These are phyloP conservation scores for Tetanocera ferruginea DNA, from an alignment of 2,888 invertebrate species.

Conservation along the genomic window DNA sequence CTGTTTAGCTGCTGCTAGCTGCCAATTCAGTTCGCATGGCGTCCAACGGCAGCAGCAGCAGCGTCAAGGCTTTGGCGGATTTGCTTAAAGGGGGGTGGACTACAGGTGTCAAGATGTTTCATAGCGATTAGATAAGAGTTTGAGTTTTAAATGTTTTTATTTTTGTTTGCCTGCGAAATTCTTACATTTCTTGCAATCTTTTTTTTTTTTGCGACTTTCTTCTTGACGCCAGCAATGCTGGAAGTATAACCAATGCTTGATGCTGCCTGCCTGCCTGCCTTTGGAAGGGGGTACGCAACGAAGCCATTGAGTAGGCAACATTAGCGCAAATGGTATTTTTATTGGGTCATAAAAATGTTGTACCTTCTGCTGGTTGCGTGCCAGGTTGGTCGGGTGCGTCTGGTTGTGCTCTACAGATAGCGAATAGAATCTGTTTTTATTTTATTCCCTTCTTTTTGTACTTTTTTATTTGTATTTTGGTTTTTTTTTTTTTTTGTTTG, in stretches of 20 bases:
- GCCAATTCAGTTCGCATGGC: neutral
- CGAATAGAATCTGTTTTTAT: conserved; percentile 24
- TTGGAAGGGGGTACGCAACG: conserved; percentile 24
- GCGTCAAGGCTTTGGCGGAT: neutral
- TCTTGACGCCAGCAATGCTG: neutral
- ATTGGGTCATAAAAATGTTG: conserved; percentile 68
- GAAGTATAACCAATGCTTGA: neutral
- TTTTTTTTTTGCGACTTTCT: conserved; percentile 9
- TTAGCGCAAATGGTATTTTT: conserved; percentile 68
- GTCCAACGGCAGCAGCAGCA: neutral
- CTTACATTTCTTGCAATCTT: conserved; percentile 41
- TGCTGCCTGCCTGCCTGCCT: neutral
- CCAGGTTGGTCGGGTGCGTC: conserved; percentile 19
- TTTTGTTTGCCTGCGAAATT: neutral
- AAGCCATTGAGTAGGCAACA: conserved; percentile 52
- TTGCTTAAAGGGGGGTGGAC: conserved; percentile 43
- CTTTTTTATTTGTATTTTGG: conserved; percentile 5
- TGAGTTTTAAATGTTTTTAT: conserved; percentile 58
- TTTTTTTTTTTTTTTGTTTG: neutral
- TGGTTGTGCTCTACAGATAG: neutral
- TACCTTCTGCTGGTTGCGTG: conserved; percentile 46
- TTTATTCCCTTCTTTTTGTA: conserved; percentile 19
- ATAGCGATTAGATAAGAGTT: conserved; percentile 67
- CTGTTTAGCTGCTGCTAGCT: conserved; percentile 36
- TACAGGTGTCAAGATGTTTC: conserved; percentile 68